Evolutionary conservation across 2,888 invertebrate genomes (phyloP), one percentile per base, ranked within the genome.

Genomic region (Nipponacmea schrenckii): DNA sequence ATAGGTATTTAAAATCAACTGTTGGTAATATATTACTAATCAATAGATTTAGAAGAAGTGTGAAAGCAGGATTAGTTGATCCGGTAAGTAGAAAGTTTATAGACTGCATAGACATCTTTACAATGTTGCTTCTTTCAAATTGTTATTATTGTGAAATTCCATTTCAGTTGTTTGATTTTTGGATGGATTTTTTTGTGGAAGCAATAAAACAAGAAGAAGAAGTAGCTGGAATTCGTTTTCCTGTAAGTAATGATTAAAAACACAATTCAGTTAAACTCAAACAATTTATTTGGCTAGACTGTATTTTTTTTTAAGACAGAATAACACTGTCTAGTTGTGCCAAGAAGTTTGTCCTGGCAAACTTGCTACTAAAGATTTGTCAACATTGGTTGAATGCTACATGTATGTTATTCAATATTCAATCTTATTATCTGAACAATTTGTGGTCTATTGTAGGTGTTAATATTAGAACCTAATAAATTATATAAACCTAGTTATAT

Each of bases 111-210:
- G n/a, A n/a, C n/a, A n/a, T n/a, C n/a, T n/a, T n/a, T n/a, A n/a
- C n/a, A n/a, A n/a, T n/a, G n/a, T n/a, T n/a, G n/a, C n/a, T n/a
- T n/a, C n/a, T n/a, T n/a, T n/a, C n/a, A n/a, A n/a, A n/a, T n/a
- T n/a, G n/a, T n/a, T 39, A 7, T 39, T 1, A 39, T 39, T 39
- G 39, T 39, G 8, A 5, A 8, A n/a, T 71, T 64, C 63, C 62
- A 69, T 56, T 82, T 81, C 94, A 95, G 90, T 92, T 96, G 0
- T 98, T 98, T 89, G 92, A 94, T 79, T 98, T 98, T 90, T 98
- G 98, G 98, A 95, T 97, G 93, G 98, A 99, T 85, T 98, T 96
- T 90, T 98, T 99, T 89, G 92, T 96, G 50, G 98, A 97, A 90
- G 97, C 97, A 15, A 96, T 95, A 44, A 95, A 94, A 86, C 91